Conservation (phyloP, 2,797 vertebrate genomes). For the Melanotaenia nigrans region DNA sequence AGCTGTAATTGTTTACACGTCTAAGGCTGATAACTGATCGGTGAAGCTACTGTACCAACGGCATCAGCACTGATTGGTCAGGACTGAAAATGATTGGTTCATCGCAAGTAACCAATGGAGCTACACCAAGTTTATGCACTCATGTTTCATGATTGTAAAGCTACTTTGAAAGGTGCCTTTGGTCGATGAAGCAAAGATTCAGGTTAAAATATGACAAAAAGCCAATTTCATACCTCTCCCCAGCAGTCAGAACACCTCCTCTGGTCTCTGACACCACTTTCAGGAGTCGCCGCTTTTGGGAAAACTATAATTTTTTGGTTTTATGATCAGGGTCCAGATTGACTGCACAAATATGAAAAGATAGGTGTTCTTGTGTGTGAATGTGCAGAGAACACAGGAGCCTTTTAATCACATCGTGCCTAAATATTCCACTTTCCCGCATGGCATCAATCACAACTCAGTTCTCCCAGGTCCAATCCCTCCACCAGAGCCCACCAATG, state of each 20-base stretch:
- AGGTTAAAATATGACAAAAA: not conserved
- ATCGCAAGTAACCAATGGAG: too few species aligned
- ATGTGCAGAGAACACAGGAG: conserved; percentile 46
- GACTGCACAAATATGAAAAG: conserved; percentile 1
- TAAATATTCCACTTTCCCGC: conserved; percentile 60
- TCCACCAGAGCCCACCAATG: conserved; percentile 23
- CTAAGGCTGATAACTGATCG: too few species aligned
- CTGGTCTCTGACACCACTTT: conserved; percentile 5
- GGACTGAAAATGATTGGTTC: too few species aligned
- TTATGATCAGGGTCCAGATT: conserved; percentile 11
- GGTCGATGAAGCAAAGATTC: too few species aligned
- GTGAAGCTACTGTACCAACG: too few species aligned
- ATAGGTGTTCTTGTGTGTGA: conserved; percentile 24
- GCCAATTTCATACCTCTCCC: conserved; percentile 5
- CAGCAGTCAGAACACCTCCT: not conserved
- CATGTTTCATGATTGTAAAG: not conserved
- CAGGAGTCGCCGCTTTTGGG: conserved; percentile 3
- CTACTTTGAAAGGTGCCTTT: too few species aligned
- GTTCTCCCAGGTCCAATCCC: conserved; percentile 20
- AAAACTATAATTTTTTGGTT: conserved; percentile 1
- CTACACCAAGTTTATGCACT: too few species aligned
- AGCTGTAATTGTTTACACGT: too few species aligned
- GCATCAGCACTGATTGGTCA: too few species aligned
- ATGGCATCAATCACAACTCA: conserved; percentile 63
- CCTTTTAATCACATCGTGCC: conserved; percentile 67